Evolutionary conservation across 2,888 invertebrate genomes (phyloP).

Genomic region (Morinoia aosen): DNA sequence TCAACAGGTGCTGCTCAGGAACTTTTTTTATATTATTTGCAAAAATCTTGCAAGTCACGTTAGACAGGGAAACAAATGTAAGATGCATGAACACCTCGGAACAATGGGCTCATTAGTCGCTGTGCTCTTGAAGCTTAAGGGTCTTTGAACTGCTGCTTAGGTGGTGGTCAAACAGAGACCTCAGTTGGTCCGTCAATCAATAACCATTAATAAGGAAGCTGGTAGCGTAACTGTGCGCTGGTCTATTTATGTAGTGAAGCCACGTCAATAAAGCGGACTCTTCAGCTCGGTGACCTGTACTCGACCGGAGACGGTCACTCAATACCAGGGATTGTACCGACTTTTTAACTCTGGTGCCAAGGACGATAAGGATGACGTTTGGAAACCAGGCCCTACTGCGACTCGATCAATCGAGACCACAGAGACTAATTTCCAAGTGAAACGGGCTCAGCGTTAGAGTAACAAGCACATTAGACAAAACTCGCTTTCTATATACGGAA

Average conservation of each 20-base stretch:
- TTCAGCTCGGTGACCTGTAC: neutral
- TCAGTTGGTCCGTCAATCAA: conserved; percentile 16
- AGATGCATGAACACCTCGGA: conserved; percentile 20
- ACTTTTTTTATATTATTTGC: conserved; percentile 25
- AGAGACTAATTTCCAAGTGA: neutral
- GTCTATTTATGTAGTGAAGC: neutral
- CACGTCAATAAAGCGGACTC: conserved; percentile 10
- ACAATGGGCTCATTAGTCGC: conserved; percentile 48
- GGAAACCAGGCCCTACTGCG: neutral
- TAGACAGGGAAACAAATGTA: neutral
- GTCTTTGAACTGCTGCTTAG: conserved; percentile 22
- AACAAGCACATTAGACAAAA: neutral
- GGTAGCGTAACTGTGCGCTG: conserved; percentile 7
- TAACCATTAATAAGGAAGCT: conserved; percentile 52
- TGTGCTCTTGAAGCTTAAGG: conserved; percentile 8
- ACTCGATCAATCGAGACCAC: neutral
- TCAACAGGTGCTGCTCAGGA: neutral
- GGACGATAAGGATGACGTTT: neutral
- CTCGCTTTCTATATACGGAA: neutral
- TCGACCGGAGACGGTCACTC: neutral
- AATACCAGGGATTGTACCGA: neutral
- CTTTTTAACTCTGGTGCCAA: neutral
- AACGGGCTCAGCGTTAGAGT: neutral
- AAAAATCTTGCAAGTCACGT: conserved; percentile 16
- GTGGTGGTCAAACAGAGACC: conserved; percentile 36